Evolutionary conservation across 2,113 vertebrate genomes (phyloP).

Genomic region (Thymallus thymallus): DNA sequence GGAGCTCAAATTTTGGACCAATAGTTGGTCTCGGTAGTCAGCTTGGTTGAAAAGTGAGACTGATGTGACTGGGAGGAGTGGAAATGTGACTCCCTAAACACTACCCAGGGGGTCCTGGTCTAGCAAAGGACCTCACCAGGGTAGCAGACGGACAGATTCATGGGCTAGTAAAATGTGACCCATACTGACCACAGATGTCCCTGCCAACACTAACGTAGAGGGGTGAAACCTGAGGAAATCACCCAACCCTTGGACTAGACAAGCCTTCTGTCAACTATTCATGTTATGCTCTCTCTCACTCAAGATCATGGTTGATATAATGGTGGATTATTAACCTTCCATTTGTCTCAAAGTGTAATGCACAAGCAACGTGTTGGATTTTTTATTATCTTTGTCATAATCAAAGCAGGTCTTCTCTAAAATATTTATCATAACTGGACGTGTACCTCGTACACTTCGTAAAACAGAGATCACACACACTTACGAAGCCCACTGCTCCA

Average conservation of each 20-base stretch:
- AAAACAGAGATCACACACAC: not conserved
- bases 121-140: slow-evolving; percentile 27
- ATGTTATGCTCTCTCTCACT: not conserved
- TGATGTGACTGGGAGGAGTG: too few species aligned
- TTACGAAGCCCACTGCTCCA: not conserved
- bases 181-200: slow-evolving; percentile 38
- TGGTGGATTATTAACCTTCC: too few species aligned
- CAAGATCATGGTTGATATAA: too few species aligned
- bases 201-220: slow-evolving; percentile 26
- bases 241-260: slow-evolving; percentile 8
- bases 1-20: too few species aligned
- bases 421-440: slow-evolving; percentile 52
- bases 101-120: slow-evolving; percentile 24
- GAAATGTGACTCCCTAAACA: slow-evolving; percentile 20
- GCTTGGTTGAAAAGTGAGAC: not conserved
- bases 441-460: slow-evolving; percentile 21
- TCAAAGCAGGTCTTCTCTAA: slow-evolving; percentile 53
- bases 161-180: slow-evolving; percentile 38
- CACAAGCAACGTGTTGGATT: too few species aligned
- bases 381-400: too few species aligned
- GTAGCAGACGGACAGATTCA: slow-evolving; percentile 48
- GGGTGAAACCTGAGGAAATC: slow-evolving; percentile 52
- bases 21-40: too few species aligned
- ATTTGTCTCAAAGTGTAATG: too few species aligned
- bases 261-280: slow-evolving; percentile 7